Base-by-base conservation (phyloP, 2,888 invertebrate genomes). In the Sturmia bella region DNA sequence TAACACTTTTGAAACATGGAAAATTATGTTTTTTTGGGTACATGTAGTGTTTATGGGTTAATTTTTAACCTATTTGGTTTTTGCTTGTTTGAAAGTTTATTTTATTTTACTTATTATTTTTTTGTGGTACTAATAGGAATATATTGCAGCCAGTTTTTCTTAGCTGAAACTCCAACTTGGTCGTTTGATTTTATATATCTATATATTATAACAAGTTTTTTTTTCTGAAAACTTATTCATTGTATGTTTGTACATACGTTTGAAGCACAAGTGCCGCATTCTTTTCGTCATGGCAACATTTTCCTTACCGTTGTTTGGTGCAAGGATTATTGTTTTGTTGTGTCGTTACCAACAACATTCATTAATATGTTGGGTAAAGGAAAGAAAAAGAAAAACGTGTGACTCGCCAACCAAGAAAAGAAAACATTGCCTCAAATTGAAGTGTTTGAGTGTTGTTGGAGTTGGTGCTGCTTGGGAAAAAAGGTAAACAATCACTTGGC, bases 231-330 rank as follows among this genome's bases (percentile, higher is more conserved):
- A 6, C 41, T 7, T 27, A 43, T 6, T 17, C 32, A 32, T 32
- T 32, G 32, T 24, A 11, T 48, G 50, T 61, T 48, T 41, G 27
- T 24, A 41, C n/a, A n/a, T n/a, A n/a, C 41, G 6, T 73, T 61
- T 80, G 83, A 59, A 68, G 41, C 61, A 66, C 73, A 82, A 82
- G 64, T 88, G 87, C 87, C 87, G 87, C 87, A 88, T 88, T 88
- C 87, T 87, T 87, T 82, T 88, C 86, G 87, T 85, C 87, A 87
- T 87, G 87, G 87, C 85, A 87, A 87, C 88, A 72, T 70, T 66
- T 78, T 82, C 72, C 56, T 79, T 73, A 64, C 50, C 39, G 79
- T 76, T 83, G 61, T 45, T 68, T 68, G 43, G 68, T 77, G 73
- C 52, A 73, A 76, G 76, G 66, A 75, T 68, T 64, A 52, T 59